Percentiles rank a stretch among this genome's conserved stretches.
These are phyloP conservation scores for Schizothorax lantsangensis DNA, from an alignment of 2,797 vertebrate species.

Conservation along the genomic window DNA sequence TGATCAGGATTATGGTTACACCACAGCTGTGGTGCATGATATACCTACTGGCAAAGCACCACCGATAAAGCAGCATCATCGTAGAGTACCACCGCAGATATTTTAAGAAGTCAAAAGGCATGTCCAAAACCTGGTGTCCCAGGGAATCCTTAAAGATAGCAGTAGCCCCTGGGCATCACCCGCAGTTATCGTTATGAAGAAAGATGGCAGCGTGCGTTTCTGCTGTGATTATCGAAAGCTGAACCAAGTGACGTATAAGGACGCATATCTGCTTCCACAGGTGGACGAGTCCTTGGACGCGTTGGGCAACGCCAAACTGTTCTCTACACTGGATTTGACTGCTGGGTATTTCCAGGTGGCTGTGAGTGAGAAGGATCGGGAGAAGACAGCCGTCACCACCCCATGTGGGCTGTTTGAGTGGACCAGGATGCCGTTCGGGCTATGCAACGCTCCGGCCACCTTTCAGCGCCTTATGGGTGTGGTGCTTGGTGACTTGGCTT, in stretches of 20 bases:
- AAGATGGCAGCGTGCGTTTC: background rate
- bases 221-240: background rate
- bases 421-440: background rate
- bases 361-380: conserved; percentile 16
- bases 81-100: background rate
- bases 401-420: conserved; percentile 44
- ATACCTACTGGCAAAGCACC: background rate
- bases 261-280: background rate
- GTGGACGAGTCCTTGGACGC: background rate
- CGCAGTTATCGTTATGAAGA: background rate
- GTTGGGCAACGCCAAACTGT: background rate
- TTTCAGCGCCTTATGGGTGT: background rate
- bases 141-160: background rate
- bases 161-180: background rate
- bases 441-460: background rate
- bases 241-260: background rate
- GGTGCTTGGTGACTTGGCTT: no score
- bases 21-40: background rate
- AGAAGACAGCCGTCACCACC: conserved; percentile 43
- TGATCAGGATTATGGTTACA: conserved; percentile 15
- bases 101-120: background rate
- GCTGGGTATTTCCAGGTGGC: conserved; percentile 34
- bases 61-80: background rate
- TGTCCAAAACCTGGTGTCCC: background rate
- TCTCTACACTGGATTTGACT: conserved; percentile 33